phyloP scores from a whole-genome alignment of 2,113 vertebrate genomes.

The Dascyllus trimaculatus region DNA sequence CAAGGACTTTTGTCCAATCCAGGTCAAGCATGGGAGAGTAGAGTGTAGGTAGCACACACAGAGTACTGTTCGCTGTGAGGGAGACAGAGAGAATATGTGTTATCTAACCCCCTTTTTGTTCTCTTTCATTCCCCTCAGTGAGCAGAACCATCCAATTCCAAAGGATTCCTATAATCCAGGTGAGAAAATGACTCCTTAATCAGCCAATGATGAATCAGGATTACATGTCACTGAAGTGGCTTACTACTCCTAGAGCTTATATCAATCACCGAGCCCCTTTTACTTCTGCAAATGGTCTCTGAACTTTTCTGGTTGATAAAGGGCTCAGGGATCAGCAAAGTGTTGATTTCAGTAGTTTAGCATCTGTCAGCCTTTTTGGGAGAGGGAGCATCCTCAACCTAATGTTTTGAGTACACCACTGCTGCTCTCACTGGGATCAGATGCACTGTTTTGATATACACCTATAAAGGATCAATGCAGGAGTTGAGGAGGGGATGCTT shows the following conservation, averaged over 20 bases:
- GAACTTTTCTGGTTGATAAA: slow-evolving; percentile 14
- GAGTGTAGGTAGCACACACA: slow-evolving; percentile 81
- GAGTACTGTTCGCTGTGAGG: slow-evolving; percentile 60
- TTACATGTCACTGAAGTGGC: slow-evolving; percentile 66
- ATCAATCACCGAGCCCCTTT: slow-evolving; percentile 29
- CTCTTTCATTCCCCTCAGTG: slow-evolving; percentile 41
- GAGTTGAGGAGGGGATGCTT: neutral
- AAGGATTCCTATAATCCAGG: slow-evolving; percentile 70
- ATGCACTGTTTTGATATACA: slow-evolving; percentile 13
- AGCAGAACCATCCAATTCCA: slow-evolving; percentile 40
- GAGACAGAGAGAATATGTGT: slow-evolving; percentile 59
- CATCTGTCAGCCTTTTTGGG: slow-evolving; percentile 41
- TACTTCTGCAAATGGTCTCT: slow-evolving; percentile 38
- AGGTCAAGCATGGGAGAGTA: slow-evolving; percentile 83
- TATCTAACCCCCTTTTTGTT: slow-evolving; percentile 62
- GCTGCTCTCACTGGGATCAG: neutral
- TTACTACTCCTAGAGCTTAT: slow-evolving; percentile 56
- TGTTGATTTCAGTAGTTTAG: slow-evolving; percentile 47
- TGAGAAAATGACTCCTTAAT: slow-evolving; percentile 54
- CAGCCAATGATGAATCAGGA: slow-evolving; percentile 62
- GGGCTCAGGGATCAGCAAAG: slow-evolving; percentile 9
- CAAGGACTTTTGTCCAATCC: slow-evolving; percentile 81
- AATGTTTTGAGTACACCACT: slow-evolving; percentile 17
- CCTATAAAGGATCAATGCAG: slow-evolving; percentile 13
- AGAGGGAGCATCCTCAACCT: slow-evolving; percentile 9